Conservation (phyloP, 2,797 vertebrate species). For the Gila robusta region DNA sequence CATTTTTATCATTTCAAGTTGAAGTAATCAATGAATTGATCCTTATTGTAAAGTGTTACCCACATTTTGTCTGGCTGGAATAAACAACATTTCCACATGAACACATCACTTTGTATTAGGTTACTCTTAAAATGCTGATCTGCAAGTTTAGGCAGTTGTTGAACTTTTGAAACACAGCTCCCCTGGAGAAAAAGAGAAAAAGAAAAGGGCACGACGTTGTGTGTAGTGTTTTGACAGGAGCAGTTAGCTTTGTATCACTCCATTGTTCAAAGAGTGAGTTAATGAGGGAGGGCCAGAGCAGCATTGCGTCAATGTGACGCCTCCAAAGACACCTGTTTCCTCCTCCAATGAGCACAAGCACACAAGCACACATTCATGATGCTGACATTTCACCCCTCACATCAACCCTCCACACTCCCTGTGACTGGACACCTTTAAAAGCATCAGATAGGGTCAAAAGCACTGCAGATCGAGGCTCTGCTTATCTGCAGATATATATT, state of each 20-base stretch:
- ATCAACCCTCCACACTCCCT: background rate
- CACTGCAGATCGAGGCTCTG: constrained; percentile 21
- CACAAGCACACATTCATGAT: constrained; percentile 7
- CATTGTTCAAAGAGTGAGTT: constrained; percentile 49
- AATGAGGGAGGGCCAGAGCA: constrained; percentile 37
- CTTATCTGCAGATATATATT: constrained; percentile 41
- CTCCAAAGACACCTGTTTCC: constrained; percentile 45
- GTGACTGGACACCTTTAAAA: constrained; percentile 18
- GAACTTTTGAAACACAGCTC: background rate
- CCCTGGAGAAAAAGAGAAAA: background rate
- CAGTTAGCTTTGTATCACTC: constrained; percentile 47
- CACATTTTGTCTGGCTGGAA: background rate
- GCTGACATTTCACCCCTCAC: constrained; percentile 21
- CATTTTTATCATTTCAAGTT: no score
- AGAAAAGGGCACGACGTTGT: constrained; percentile 22
- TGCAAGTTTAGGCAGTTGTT: constrained; percentile 23
- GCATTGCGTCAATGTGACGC: constrained; percentile 58
- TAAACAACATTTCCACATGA: background rate
- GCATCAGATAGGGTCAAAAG: constrained; percentile 18
- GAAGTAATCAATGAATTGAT: background rate
- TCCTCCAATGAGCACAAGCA: constrained; percentile 37
- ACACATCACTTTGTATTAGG: background rate
- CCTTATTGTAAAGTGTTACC: constrained; percentile 8
- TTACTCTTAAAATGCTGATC: constrained; percentile 40
- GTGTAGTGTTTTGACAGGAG: constrained; percentile 52